A percentile compares a stretch with the other conserved stretches of the same genome.
These are phyloP conservation scores for Nephrocerus scutellatus DNA, from an alignment of 2,888 invertebrate species.

Conservation along the genomic window DNA sequence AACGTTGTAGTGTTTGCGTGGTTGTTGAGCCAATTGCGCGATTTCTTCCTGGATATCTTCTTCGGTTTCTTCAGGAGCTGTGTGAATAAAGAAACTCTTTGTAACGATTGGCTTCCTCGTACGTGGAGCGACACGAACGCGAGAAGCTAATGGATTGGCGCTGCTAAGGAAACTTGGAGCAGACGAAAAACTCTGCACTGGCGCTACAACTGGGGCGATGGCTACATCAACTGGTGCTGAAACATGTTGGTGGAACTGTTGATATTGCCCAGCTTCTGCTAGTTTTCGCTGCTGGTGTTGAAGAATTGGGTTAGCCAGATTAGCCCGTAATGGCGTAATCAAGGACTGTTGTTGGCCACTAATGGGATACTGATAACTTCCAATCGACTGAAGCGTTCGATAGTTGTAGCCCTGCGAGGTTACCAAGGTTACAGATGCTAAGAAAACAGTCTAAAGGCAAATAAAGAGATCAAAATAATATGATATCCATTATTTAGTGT, in stretches of 20 bases:
- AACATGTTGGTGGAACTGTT: conserved; percentile 28
- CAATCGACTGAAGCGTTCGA: too few species aligned
- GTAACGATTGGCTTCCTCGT: conserved; percentile 39
- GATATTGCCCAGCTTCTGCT: conserved; percentile 3
- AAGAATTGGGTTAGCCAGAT: too few species aligned
- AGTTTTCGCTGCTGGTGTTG: background rate
- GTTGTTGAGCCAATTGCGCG: conserved; percentile 34
- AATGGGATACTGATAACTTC: too few species aligned
- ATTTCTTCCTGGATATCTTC: conserved; percentile 41
- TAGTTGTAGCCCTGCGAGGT: conserved; percentile 19
- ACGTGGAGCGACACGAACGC: conserved; percentile 32
- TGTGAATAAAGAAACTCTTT: conserved; percentile 45
- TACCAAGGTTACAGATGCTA: conserved; percentile 17
- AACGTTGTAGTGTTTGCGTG: conserved; percentile 44
- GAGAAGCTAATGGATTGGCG: too few species aligned
- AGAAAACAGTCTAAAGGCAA: conserved; percentile 17
- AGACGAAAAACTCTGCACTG: conserved; percentile 29
- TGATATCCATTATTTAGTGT: too few species aligned
- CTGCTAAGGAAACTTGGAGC: background rate
- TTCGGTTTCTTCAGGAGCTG: conserved; percentile 45
- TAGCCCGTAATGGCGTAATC: background rate
- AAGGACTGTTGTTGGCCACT: background rate
- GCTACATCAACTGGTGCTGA: conserved; percentile 13
- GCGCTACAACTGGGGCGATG: conserved; percentile 1
- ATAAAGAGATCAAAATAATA: too few species aligned